Evolutionary conservation across 1,140 invertebrate genomes (phyloP), one percentile per base, ranked within the genome.

Genomic region (Danaus melanippus): DNA sequence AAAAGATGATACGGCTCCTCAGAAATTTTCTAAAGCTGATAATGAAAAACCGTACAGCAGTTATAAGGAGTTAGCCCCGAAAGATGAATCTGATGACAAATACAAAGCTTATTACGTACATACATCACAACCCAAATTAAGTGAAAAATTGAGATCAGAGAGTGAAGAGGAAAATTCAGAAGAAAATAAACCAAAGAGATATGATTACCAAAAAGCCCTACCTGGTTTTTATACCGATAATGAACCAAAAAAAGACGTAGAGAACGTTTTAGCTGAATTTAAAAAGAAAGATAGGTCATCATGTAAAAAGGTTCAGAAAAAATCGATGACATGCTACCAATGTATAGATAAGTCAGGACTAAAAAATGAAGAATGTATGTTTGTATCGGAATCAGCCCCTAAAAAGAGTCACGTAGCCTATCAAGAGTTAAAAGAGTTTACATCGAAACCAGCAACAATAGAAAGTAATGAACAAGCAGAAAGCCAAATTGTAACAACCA

Each of bases 321-420:
- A 92, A 60, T 90, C 90, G 32, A 93, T 93, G 92, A 93, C 92
- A 5, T 94, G 93, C 74, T 93, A 90, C 74, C 87, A 91, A 55
- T 94, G 93, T 67, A 67, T 89, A 0, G 91, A 93, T 58, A 89
- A 91, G 42, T 88, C 88, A 43, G 92, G 91, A 2, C 79, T 91
- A 12, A 90, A 91, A 70, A 89, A 93, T 63, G 92, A 94, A 77
- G 92, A 93, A 78, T 94, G 92, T 66, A 93, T 92, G 88, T 93
- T 91, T 74, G 88, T 93, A 1, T 91, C 90, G 8, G 90, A 90
- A 71, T 90, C 89, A 40, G 88, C 88, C 55, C 89, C 89, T 9
- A 85, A 89, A 69, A 80, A 84, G 42, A 89, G 87, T 59, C 89
- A 89, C 71, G 67, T 89, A 56, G 88, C 88, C n/a, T 88, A 89